These are phyloP conservation scores for Watsonalla binaria DNA, from an alignment of 2,888 invertebrate genomes.

Conservation along the genomic window DNA sequence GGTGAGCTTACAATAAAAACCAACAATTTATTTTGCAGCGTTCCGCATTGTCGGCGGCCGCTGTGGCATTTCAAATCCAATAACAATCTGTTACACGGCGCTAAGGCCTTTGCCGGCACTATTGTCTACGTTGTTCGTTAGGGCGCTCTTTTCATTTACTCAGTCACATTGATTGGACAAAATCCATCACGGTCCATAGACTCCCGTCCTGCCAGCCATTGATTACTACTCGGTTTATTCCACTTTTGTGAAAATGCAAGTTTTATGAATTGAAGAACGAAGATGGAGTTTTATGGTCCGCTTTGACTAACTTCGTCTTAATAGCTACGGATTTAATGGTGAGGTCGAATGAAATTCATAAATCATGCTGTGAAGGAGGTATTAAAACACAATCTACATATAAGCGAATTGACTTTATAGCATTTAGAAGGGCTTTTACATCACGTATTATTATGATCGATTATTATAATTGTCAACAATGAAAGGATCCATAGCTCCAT, in stretches of 20 bases:
- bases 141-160: constrained; percentile 49
- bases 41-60: constrained; percentile 29
- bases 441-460: too few species aligned
- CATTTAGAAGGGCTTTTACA: too few species aligned
- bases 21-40: constrained; percentile 41
- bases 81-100: constrained; percentile 51
- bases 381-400: constrained; percentile 9
- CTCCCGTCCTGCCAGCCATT: constrained; percentile 34
- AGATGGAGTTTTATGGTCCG: constrained; percentile 24
- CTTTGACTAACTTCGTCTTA: constrained; percentile 28
- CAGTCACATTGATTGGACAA: constrained; percentile 48
- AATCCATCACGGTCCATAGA: constrained; percentile 45
- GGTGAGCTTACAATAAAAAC: constrained; percentile 22
- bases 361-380: constrained; percentile 15
- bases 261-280: constrained; percentile 34
- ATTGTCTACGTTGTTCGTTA: constrained; percentile 49
- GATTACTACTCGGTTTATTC: constrained; percentile 36
- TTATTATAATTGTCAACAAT: too few species aligned
- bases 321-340: constrained; percentile 18
- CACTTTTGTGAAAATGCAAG: constrained; percentile 36
- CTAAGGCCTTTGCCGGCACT: constrained; percentile 38
- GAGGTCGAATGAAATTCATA: constrained; percentile 21
- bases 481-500: too few species aligned
- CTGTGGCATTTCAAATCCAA: constrained; percentile 41
- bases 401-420: too few species aligned